Evolutionary conservation across 2,888 invertebrate species (phyloP).

Genomic region (Watsonalla cultraria): DNA sequence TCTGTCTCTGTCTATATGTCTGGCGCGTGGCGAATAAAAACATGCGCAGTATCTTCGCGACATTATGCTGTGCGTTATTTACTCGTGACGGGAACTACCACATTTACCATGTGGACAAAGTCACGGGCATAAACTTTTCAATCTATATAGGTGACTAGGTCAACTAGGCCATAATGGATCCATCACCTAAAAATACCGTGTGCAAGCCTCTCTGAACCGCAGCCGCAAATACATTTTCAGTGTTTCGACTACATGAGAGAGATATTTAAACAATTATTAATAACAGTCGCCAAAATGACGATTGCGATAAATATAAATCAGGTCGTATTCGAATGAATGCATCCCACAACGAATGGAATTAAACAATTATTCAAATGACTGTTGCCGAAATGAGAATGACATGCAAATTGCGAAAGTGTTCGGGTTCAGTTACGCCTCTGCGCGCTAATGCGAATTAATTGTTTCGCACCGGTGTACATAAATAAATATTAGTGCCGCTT

Average conservation of each 20-base stretch:
- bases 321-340: slow-evolving; percentile 34
- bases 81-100: too few species aligned
- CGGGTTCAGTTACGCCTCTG: slow-evolving; percentile 18
- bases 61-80: too few species aligned
- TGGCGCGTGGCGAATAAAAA: too few species aligned
- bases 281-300: slow-evolving; percentile 1
- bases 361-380: slow-evolving; percentile 68
- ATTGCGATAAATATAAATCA: slow-evolving; percentile 31
- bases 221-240: neutral
- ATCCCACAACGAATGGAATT: slow-evolving; percentile 46
- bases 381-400: slow-evolving; percentile 53
- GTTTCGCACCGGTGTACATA: neutral
- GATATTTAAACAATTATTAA: neutral
- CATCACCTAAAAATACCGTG: too few species aligned
- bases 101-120: too few species aligned
- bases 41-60: too few species aligned
- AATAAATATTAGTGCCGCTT: neutral
- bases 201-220: too few species aligned
- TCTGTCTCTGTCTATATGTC: too few species aligned
- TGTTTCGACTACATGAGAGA: neutral
- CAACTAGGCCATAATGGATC: too few species aligned
- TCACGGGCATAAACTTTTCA: too few species aligned
- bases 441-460: slow-evolving; percentile 19
- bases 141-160: too few species aligned
- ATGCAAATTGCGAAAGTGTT: slow-evolving; percentile 43